Evolutionary conservation across 2,797 vertebrate genomes (phyloP), one percentile per base, ranked within the genome.

Genomic region (Coracias cyanogaster): DNA sequence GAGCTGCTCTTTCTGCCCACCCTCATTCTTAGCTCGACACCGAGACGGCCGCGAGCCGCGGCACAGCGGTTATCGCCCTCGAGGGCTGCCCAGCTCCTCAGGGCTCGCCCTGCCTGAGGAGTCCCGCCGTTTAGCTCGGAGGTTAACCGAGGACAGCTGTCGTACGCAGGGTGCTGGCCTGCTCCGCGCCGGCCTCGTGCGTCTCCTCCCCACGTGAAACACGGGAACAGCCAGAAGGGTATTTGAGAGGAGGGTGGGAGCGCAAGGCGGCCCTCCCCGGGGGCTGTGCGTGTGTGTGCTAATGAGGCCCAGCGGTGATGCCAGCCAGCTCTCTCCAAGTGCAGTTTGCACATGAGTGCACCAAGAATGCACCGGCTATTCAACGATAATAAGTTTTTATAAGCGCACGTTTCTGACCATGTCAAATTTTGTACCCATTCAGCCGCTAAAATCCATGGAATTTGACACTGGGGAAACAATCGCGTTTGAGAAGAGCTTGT

Each of bases 301-400:
- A 98, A 97, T 97, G 97, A 97, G 97, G 95, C 71, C 93, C 94
- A 79, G 92, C 72, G 93, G 79, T 93, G 87, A 72, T 73, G 96
- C 91, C 94, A 96, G 95, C 51, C 89, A 45, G 86, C 82, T 58
- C 51, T 87, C 80, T 82, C 72, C 16, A 15, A 57, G 88, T 39
- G 76, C 26, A 25, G 41, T 87, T 93, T 61, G 90, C 95, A 94
- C 97, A 96, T 97, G 95, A 97, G 95, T 86, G 94, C 95, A 96
- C 86, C 95, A 96, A 76, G 95, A 97, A 97, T 97, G 95, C 84
- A 15, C 22, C 78, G 21, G 83, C 97, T 92, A 96, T 94, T 97
- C 95, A 94, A 7, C 5, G 6, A 69, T 67, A 93, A 76, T 82
- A 85, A 84, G 69, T 92, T 97, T 95, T 95, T 43, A 91, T 82